Base-by-base conservation (phyloP, 2,797 vertebrate species). In the Karalla daura region DNA sequence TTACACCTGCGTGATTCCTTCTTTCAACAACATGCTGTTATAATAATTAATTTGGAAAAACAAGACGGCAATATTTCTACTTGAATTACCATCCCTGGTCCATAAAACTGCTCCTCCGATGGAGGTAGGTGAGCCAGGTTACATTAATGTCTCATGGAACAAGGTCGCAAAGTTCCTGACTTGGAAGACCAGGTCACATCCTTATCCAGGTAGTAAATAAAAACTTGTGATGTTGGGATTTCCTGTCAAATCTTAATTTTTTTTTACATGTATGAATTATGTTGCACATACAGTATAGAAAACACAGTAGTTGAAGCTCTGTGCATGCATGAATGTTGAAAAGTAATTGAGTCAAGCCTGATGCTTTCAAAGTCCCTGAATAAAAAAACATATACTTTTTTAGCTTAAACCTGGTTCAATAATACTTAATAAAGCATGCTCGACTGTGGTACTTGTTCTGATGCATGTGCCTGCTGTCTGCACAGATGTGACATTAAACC, bases 401-500 rank as follows among this genome's bases (percentile, higher is more conserved):
- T n/a, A n/a, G n/a, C n/a, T n/a, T n/a, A n/a, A n/a, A n/a, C n/a
- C n/a, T n/a, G n/a, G n/a, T n/a, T n/a, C n/a, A n/a, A n/a, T n/a
- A n/a, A 17, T 20, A 24, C 17, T 63, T 61, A 56, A 69, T 50
- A 50, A 52, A 45, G 25, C 28, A 14, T 36, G 56, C 14, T 60
- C 52, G 27, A 27, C 10, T 49, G 28, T 28, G 49, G 33, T 37
- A 24, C 76, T 63, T 64, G 52, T 54, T 21, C 37, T 81, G 49
- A 74, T 70, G 15, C 15, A 81, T 52, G 36, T 35, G 46, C n/a
- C 63, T 68, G 55, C 62, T 41, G 65, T 49, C 40, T 69, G 54
- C 7, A 23, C 61, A 58, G 61, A 37, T 39, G 64, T 75, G 70
- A 88, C 71, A 71, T 76, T 76, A 85, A 85, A 81, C 64, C 59